These are phyloP conservation scores for Pilophorus perplexus DNA, from an alignment of 2,888 invertebrate genomes.

Conservation along the genomic window DNA sequence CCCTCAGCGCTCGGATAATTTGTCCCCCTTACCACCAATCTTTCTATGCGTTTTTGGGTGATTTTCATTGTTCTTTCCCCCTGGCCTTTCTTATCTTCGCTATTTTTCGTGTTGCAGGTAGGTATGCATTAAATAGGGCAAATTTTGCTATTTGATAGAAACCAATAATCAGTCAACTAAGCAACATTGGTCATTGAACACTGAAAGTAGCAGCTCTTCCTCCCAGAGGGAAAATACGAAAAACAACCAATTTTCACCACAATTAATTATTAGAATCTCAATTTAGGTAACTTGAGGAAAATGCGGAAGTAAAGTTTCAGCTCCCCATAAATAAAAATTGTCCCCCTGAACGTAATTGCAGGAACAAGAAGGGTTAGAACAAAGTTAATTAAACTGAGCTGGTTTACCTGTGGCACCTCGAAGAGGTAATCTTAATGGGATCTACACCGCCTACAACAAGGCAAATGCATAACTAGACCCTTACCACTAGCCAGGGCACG, in stretches of 20 bases:
- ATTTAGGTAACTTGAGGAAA: slow-evolving; percentile 23
- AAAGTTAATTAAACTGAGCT: slow-evolving; percentile 41
- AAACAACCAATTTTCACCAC: slow-evolving; percentile 15
- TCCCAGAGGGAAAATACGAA: no score
- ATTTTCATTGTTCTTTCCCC: no score
- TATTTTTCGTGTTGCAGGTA: no score
- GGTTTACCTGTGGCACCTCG: slow-evolving; percentile 41
- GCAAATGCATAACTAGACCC: slow-evolving; percentile 36
- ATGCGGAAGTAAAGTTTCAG: slow-evolving; percentile 30
- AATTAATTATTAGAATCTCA: slow-evolving; percentile 15
- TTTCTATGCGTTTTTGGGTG: no score
- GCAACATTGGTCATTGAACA: no score
- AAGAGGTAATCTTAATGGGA: slow-evolving; percentile 37
- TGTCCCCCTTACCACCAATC: no score
- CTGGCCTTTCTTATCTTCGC: no score
- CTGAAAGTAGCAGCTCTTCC: no score
- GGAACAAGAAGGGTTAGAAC: slow-evolving; percentile 29
- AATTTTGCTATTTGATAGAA: no score
- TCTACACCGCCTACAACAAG: slow-evolving; percentile 41
- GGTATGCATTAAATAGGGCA: no score
- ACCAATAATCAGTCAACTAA: no score
- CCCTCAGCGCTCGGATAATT: no score
- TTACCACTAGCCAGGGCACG: slow-evolving; percentile 16
- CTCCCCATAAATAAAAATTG: slow-evolving; percentile 34
- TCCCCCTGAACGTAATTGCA: slow-evolving; percentile 24